phyloP scores from a whole-genome alignment of 1,140 invertebrate genomes.

The Chlorops oryzae region DNA sequence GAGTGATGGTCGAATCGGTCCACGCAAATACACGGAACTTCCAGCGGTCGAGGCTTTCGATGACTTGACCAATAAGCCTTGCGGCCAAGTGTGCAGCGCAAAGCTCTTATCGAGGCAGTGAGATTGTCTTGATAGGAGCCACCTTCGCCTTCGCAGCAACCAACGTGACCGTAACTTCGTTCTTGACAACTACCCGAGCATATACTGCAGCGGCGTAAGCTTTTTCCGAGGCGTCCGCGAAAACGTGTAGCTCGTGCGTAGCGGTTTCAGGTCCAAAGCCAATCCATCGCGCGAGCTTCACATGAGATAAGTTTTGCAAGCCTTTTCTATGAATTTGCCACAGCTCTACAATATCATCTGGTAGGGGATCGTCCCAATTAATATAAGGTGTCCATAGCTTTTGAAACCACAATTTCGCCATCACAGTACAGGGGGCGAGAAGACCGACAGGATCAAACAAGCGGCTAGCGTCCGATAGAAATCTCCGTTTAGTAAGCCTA shows the following conservation, averaged over 20 bases:
- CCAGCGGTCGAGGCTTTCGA: background rate
- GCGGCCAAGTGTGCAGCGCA: slow-evolving; percentile 12
- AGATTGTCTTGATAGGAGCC: slow-evolving; percentile 6
- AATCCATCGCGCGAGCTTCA: slow-evolving; percentile 19
- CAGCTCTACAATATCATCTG: slow-evolving; percentile 15
- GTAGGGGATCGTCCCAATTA: slow-evolving; percentile 33
- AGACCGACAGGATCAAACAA: slow-evolving; percentile 40
- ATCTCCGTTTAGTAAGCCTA: slow-evolving; percentile 27
- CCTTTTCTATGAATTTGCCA: slow-evolving; percentile 18
- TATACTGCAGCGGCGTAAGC: slow-evolving; percentile 36
- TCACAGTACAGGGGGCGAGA: slow-evolving; percentile 30
- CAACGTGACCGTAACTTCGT: background rate
- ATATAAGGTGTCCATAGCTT: slow-evolving; percentile 31
- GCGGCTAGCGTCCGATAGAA: slow-evolving; percentile 29
- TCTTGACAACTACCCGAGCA: slow-evolving; percentile 11
- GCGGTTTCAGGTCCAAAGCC: slow-evolving; percentile 1
- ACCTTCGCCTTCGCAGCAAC: slow-evolving; percentile 11
- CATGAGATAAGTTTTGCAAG: slow-evolving; percentile 3
- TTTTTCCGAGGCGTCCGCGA: slow-evolving; percentile 29
- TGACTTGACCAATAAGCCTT: background rate
- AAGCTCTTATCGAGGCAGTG: slow-evolving; percentile 19
- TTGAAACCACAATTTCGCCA: slow-evolving; percentile 38
- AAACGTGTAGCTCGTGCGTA: slow-evolving; percentile 29
- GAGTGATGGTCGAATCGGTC: slow-evolving; percentile 32
- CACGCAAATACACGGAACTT: slow-evolving; percentile 12